phyloP scores from a whole-genome alignment of 2,888 invertebrate genomes.

The Xylota segnis region DNA sequence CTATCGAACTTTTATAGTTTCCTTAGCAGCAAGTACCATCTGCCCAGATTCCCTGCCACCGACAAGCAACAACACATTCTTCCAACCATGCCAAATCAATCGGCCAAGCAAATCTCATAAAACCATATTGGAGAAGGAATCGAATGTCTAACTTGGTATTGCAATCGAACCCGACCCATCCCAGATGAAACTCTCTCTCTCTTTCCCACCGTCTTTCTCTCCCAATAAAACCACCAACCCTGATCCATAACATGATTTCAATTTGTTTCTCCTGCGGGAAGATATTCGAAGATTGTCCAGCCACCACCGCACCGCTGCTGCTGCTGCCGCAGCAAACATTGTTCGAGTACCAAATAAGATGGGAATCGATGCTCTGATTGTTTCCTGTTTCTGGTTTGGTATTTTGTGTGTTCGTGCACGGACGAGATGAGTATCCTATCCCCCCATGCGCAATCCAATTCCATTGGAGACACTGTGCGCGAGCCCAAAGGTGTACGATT shows the following conservation, averaged over 20 bases:
- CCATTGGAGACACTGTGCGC: constrained; percentile 35
- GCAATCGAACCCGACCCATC: not conserved
- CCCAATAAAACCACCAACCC: constrained; percentile 12
- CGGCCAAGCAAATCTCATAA: constrained; percentile 25
- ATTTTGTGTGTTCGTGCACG: constrained; percentile 69
- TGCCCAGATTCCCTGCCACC: not conserved
- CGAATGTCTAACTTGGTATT: constrained; percentile 8
- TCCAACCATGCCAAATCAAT: not conserved
- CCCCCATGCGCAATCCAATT: constrained; percentile 49
- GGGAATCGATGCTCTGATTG: constrained; percentile 69
- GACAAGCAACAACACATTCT: not conserved
- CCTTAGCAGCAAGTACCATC: not conserved
- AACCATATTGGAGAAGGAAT: constrained; percentile 41
- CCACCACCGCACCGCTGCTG: not conserved
- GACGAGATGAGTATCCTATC: constrained; percentile 51
- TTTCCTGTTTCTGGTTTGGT: constrained; percentile 63
- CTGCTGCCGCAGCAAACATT: constrained; percentile 24
- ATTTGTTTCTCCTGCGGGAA: constrained; percentile 63
- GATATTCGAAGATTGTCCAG: constrained; percentile 40
- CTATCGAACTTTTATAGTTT: not conserved
- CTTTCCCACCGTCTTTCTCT: not conserved
- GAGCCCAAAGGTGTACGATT: constrained; percentile 36
- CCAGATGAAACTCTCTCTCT: not conserved
- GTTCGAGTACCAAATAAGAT: constrained; percentile 65
- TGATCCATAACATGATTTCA: constrained; percentile 54